Percentiles rank a stretch among this genome's conserved stretches.
phyloP scores from a whole-genome alignment of 1,140 invertebrate species.

The Hylaeus anthracinus region DNA sequence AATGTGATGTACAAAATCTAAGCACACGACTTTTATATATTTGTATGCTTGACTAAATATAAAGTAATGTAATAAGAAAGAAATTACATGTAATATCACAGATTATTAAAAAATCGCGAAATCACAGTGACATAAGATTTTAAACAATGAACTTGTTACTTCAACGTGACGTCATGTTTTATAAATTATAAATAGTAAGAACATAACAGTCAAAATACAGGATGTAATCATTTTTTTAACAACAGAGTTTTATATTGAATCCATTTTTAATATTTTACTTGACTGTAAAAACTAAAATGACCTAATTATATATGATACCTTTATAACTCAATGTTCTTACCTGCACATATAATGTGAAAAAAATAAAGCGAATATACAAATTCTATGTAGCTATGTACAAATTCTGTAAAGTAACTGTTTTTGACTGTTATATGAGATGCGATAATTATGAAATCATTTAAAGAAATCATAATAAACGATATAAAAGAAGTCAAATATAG shows the following conservation, averaged over 20 bases:
- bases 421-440: slow-evolving; percentile 61
- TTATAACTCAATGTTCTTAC: slow-evolving; percentile 35
- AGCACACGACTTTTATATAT: slow-evolving; percentile 63
- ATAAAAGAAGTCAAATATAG: slow-evolving; percentile 46
- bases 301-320: slow-evolving; percentile 13
- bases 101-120: slow-evolving; percentile 64
- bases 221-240: slow-evolving; percentile 25
- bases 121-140: slow-evolving; percentile 66
- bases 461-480: slow-evolving; percentile 42
- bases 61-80: slow-evolving; percentile 60
- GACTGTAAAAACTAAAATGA: slow-evolving; percentile 18
- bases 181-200: slow-evolving; percentile 59
- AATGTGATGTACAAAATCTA: slow-evolving; percentile 66
- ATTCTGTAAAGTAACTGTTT: slow-evolving; percentile 45
- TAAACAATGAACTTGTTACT: slow-evolving; percentile 52
- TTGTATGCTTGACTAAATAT: slow-evolving; percentile 58
- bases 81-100: slow-evolving; percentile 68
- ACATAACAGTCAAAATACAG: slow-evolving; percentile 65
- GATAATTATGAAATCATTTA: slow-evolving; percentile 49
- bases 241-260: slow-evolving; percentile 3
- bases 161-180: slow-evolving; percentile 53
- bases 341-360: slow-evolving; percentile 29
- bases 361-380: slow-evolving; percentile 2
- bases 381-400: slow-evolving; percentile 11
- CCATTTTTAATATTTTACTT: background rate